Percentiles rank a stretch among this genome's conserved stretches.
These are phyloP conservation scores for Drosophila ironensis DNA, from an alignment of 1,140 invertebrate species.

Conservation along the genomic window DNA sequence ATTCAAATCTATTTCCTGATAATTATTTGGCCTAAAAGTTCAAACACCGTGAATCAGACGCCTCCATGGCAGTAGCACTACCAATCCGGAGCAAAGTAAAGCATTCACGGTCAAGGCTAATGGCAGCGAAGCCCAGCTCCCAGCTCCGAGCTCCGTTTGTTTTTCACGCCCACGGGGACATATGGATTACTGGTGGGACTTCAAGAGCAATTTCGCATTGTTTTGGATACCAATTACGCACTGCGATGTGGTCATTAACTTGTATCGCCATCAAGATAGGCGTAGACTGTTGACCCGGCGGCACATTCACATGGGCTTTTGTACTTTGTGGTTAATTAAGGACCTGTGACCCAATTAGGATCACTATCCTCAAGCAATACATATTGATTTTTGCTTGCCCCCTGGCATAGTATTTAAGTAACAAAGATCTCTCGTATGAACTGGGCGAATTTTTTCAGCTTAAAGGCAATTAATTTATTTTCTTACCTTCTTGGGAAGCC, in stretches of 20 bases:
- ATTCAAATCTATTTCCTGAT: constrained; percentile 18
- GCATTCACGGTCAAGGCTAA: constrained; percentile 42
- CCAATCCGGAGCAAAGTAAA: neutral
- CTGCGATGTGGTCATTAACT: constrained; percentile 23
- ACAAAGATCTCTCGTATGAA: too few species aligned
- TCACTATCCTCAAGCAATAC: too few species aligned
- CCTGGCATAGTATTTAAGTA: too few species aligned
- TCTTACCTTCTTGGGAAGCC: constrained; percentile 40
- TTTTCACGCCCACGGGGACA: constrained; percentile 45
- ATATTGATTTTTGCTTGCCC: too few species aligned
- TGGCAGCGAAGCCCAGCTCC: constrained; percentile 6
- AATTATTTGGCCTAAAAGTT: constrained; percentile 28
- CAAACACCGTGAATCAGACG: constrained; percentile 15
- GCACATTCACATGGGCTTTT: neutral
- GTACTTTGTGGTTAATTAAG: neutral
- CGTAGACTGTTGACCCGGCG: constrained; percentile 15
- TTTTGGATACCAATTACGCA: constrained; percentile 35
- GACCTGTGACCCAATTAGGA: neutral
- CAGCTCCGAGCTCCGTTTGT: constrained; percentile 22
- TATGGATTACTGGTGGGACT: constrained; percentile 24
- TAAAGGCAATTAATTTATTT: neutral
- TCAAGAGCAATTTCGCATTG: constrained; percentile 34
- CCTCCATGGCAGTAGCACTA: constrained; percentile 4
- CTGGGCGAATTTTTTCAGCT: too few species aligned
- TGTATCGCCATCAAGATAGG: constrained; percentile 15